These are phyloP conservation scores for Acanthosoma haemorrhoidale DNA, from an alignment of 2,888 invertebrate genomes.

Conservation along the genomic window DNA sequence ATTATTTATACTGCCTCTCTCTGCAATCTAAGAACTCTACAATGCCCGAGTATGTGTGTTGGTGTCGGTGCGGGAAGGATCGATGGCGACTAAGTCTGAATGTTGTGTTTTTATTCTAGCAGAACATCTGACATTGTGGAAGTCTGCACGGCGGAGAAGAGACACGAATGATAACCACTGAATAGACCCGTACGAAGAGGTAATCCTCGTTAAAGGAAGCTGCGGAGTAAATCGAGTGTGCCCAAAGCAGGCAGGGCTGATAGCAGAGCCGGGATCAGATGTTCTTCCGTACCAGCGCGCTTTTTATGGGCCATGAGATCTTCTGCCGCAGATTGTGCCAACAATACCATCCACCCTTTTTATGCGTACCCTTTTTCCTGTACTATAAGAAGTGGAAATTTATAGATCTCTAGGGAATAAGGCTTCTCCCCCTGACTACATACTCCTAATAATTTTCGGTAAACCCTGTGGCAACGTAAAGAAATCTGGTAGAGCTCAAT, in stretches of 20 bases:
- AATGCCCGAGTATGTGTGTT: no score
- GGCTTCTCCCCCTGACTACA: neutral
- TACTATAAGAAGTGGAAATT: neutral
- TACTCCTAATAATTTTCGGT: no score
- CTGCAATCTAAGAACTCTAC: no score
- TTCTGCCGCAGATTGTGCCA: neutral
- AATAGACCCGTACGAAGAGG: neutral
- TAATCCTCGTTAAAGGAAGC: neutral
- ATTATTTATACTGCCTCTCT: no score
- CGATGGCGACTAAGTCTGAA: no score
- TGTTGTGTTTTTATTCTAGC: no score
- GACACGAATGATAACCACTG: no score
- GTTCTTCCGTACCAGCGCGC: neutral
- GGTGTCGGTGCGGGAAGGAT: no score
- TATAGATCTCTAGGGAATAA: neutral
- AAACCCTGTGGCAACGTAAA: no score
- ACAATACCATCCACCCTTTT: neutral
- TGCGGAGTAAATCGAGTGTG: neutral
- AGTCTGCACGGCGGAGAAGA: no score
- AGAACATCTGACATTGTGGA: no score
- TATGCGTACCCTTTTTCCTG: neutral
- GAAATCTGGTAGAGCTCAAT: no score
- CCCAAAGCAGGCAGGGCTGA: neutral
- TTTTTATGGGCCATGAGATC: neutral
- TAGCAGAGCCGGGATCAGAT: neutral